phyloP scores from a whole-genome alignment of 2,888 invertebrate species.

The Lasioglossum marginatum region DNA sequence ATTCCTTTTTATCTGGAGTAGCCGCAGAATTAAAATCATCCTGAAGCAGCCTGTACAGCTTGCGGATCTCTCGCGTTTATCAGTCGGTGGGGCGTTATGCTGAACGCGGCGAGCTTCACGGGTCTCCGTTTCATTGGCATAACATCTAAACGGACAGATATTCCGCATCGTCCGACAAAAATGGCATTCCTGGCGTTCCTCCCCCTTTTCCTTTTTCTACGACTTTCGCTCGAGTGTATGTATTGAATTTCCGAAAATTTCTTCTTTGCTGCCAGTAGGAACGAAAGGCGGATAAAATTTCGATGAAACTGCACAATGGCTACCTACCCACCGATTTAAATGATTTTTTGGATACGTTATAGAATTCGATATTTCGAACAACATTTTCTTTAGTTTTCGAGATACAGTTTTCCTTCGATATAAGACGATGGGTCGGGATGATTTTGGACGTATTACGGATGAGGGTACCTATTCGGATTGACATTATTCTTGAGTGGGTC shows the following conservation, averaged over 20 bases:
- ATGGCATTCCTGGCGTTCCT: not conserved
- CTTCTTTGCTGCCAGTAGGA: not conserved
- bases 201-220: not conserved
- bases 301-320: not conserved
- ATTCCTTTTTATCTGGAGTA: too few relatives aligned
- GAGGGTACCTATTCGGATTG: too few relatives aligned
- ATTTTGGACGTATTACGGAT: too few relatives aligned
- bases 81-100: slow-evolving; percentile 38
- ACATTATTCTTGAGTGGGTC: too few relatives aligned
- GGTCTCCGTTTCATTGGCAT: slow-evolving; percentile 56
- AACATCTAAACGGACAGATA: slow-evolving; percentile 59
- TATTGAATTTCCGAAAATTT: slow-evolving; percentile 12
- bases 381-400: too few relatives aligned
- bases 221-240: not conserved
- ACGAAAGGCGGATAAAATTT: not conserved
- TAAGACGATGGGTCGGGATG: too few relatives aligned
- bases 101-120: slow-evolving; percentile 48
- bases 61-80: slow-evolving; percentile 43
- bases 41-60: slow-evolving; percentile 3
- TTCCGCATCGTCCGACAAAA: slow-evolving; percentile 27
- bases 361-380: too few relatives aligned
- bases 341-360: too few relatives aligned
- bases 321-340: too few relatives aligned
- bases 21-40: too few relatives aligned
- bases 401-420: too few relatives aligned